Evolutionary conservation across 2,888 invertebrate species (phyloP).

Genomic region (Ischnura elegans): DNA sequence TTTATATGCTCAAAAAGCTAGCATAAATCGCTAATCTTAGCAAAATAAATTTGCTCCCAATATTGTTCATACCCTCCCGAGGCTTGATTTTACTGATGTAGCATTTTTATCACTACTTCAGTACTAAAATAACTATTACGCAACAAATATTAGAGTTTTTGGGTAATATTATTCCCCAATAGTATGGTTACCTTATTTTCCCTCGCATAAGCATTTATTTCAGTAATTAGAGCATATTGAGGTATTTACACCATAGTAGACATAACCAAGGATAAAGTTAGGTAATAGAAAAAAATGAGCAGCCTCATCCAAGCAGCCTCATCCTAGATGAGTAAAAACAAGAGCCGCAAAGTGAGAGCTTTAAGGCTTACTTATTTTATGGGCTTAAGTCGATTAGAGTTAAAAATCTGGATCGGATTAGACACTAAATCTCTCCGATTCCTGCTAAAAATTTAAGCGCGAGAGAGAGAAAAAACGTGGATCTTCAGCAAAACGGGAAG

Average conservation of each 20-base stretch:
- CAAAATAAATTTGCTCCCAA: too few species aligned
- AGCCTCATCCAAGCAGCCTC: background rate
- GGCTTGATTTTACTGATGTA: too few species aligned
- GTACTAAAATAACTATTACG: too few species aligned
- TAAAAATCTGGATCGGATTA: background rate
- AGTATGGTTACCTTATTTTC: too few species aligned
- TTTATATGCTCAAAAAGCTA: too few species aligned
- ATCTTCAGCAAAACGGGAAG: slow-evolving; percentile 39
- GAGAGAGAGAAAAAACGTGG: background rate
- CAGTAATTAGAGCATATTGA: too few species aligned
- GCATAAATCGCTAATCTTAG: too few species aligned
- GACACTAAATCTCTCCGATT: background rate
- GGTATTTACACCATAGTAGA: background rate
- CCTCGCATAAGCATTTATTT: too few species aligned
- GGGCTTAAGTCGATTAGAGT: background rate
- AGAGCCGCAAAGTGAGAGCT: background rate
- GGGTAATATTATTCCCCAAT: too few species aligned
- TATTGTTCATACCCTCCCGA: too few species aligned
- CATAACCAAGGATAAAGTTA: background rate
- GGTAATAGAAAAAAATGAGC: background rate
- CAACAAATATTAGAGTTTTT: too few species aligned
- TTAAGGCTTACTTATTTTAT: background rate
- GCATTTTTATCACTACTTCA: too few species aligned
- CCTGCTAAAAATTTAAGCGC: background rate
- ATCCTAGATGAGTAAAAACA: background rate